Percentiles rank a stretch among this genome's conserved stretches.
Evolutionary conservation across 2,888 invertebrate genomes (phyloP).

Genomic region (Unio delphinus): DNA sequence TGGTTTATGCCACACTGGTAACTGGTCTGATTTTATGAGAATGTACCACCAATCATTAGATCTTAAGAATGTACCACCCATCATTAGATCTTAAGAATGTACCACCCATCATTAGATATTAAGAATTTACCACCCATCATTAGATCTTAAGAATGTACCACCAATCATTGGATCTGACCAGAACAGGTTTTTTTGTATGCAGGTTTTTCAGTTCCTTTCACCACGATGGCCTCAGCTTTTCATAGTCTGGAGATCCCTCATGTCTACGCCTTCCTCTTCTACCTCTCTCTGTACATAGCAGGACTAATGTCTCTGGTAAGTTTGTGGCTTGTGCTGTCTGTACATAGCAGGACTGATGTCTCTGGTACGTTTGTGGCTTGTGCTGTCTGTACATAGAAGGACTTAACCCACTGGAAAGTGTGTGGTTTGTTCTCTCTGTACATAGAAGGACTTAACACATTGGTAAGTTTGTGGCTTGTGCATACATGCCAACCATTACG

Average conservation of each 20-base stretch:
- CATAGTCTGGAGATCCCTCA: conserved; percentile 51
- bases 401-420: too few relatives aligned
- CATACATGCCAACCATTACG: too few relatives aligned
- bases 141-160: too few relatives aligned
- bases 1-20: background rate
- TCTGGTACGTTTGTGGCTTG: too few relatives aligned
- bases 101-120: too few relatives aligned
- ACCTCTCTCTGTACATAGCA: conserved; percentile 54
- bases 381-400: too few relatives aligned
- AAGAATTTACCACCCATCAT: too few relatives aligned
- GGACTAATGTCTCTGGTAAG: conserved; percentile 61
- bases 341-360: background rate
- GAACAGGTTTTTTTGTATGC: conserved; percentile 14
- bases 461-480: too few relatives aligned
- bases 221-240: conserved; percentile 60
- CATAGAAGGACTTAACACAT: background rate
- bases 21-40: background rate
- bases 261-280: conserved; percentile 56
- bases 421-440: background rate
- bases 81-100: too few relatives aligned
- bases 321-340: background rate
- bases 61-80: background rate
- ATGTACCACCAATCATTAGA: background rate
- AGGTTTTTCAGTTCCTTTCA: conserved; percentile 45
- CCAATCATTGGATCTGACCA: background rate